Percentiles rank a stretch among this genome's conserved stretches.
These are phyloP conservation scores for Radopholus similis DNA, from an alignment of 1,140 invertebrate species.

Conservation along the genomic window DNA sequence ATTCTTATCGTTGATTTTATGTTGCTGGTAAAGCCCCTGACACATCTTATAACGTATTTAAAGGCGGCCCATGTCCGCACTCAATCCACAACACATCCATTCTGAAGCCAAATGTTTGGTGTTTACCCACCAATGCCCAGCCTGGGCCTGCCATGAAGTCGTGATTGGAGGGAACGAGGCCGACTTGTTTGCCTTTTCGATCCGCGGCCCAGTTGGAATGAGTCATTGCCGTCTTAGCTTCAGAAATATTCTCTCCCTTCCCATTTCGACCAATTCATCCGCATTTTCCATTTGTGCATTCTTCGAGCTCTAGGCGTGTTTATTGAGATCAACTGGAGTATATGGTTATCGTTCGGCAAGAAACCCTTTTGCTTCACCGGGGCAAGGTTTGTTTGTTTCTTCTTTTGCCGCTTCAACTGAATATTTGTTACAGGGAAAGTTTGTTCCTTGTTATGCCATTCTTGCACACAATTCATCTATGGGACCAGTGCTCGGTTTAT, in stretches of 20 bases:
- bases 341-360: conserved; percentile 5
- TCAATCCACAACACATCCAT: too few species aligned
- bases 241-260: not conserved
- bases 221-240: not conserved
- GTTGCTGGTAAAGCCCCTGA: too few species aligned
- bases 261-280: not conserved
- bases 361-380: not conserved
- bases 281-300: not conserved
- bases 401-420: not conserved
- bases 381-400: conserved; percentile 4
- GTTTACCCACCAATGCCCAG: too few species aligned
- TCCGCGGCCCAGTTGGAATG: not conserved
- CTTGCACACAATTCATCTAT: conserved; percentile 14
- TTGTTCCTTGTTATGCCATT: conserved; percentile 20
- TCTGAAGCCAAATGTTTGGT: too few species aligned
- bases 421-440: conserved; percentile 5
- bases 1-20: not conserved
- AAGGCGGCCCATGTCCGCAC: not conserved
- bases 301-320: not conserved
- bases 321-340: not conserved
- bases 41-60: not conserved
- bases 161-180: not conserved
- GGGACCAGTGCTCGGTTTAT: conserved; percentile 28
- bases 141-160: too few species aligned
- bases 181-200: not conserved